A percentile compares a stretch with the other conserved stretches of the same genome.
These are phyloP conservation scores for Eubucco bourcierii DNA, from an alignment of 2,113 vertebrate genomes.

Conservation along the genomic window DNA sequence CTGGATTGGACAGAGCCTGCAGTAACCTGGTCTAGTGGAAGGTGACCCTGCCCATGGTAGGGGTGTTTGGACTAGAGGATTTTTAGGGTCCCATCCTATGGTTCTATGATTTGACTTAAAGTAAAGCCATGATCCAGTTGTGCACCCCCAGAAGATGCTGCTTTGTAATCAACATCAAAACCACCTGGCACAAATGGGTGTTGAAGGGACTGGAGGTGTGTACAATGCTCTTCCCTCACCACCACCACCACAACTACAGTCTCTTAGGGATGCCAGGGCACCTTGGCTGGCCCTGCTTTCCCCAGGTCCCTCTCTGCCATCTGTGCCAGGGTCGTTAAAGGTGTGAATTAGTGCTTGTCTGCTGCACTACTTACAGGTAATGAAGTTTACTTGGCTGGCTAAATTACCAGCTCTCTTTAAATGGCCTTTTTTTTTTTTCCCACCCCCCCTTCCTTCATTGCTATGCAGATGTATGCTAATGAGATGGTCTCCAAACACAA, in stretches of 20 bases:
- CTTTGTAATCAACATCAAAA: fast-evolving
- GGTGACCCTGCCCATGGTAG: too few species aligned
- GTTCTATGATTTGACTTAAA: too few species aligned
- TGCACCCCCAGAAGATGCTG: fast-evolving
- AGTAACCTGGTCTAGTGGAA: too few species aligned
- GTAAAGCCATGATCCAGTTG: too few species aligned
- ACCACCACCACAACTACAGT: not conserved
- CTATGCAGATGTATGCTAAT: conserved; percentile 73
- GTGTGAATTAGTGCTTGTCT: conserved; percentile 38
- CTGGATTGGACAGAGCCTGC: too few species aligned
- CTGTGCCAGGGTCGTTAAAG: conserved; percentile 27
- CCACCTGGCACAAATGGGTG: not conserved
- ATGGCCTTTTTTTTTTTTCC: conserved; percentile 13
- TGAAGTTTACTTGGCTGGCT: conserved; percentile 45
- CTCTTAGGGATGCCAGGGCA: not conserved
- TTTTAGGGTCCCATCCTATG: too few species aligned
- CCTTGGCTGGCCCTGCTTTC: not conserved
- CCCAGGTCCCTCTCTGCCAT: not conserved
- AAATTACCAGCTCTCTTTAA: conserved; percentile 57
- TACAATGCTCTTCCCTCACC: not conserved
- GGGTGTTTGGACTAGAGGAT: too few species aligned
- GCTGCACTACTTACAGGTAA: conserved; percentile 34
- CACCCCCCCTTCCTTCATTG: conserved; percentile 1
- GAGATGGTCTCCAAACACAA: conserved; percentile 37
- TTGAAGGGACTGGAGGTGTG: not conserved